Conservation (phyloP, 2,888 invertebrate species). For the Spilarctia lutea region DNA sequence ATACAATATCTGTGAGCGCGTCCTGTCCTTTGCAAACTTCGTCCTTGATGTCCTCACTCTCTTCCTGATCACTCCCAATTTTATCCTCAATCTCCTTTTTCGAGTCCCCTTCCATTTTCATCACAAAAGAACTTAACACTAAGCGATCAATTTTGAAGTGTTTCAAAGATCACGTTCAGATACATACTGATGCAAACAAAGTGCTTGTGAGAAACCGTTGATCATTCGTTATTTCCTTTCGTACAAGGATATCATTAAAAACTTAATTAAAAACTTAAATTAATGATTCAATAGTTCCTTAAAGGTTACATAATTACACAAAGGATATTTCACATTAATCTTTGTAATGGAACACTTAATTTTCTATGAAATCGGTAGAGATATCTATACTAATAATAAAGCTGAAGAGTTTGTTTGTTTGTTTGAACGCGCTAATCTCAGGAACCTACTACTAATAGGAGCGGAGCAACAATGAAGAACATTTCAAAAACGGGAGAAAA, state of each 20-base stretch:
- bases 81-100: slow-evolving; percentile 49
- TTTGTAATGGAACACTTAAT: slow-evolving; percentile 15
- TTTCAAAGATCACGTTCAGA: slow-evolving; percentile 53
- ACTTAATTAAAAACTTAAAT: slow-evolving; percentile 23
- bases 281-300: slow-evolving; percentile 19
- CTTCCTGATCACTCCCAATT: slow-evolving; percentile 29
- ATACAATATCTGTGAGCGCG: slow-evolving; percentile 66
- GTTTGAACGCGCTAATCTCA: too few species aligned
- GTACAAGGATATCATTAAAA: slow-evolving; percentile 59
- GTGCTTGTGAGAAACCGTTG: slow-evolving; percentile 52
- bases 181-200: slow-evolving; percentile 56
- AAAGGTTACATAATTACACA: slow-evolving; percentile 19
- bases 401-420: too few species aligned
- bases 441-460: too few species aligned
- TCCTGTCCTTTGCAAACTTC: slow-evolving; percentile 64
- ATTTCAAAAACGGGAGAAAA: too few species aligned
- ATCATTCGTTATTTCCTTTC: slow-evolving; percentile 66
- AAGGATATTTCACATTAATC: slow-evolving; percentile 30
- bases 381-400: too few species aligned
- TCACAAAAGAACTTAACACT: slow-evolving; percentile 49
- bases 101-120: slow-evolving; percentile 62
- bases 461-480: too few species aligned
- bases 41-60: slow-evolving; percentile 53
- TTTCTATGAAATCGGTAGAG: slow-evolving; percentile 30
- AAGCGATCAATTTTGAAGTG: slow-evolving; percentile 57